Base-by-base conservation (phyloP, 2,888 invertebrate genomes). In the Acanthosepion lycidas region DNA sequence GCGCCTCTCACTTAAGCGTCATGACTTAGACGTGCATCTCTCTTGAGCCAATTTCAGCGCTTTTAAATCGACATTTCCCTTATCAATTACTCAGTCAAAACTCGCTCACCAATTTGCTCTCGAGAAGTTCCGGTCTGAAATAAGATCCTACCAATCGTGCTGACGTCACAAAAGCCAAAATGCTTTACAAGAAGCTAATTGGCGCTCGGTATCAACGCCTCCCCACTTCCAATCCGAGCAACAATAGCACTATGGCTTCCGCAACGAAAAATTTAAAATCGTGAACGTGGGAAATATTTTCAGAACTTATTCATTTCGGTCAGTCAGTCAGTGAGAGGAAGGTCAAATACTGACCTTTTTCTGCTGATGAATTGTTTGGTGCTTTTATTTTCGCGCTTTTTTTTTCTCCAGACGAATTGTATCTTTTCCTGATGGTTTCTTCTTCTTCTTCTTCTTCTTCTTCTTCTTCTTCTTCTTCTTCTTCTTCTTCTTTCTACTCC, bases 121-220 rank as follows among this genome's bases (percentile, higher is more conserved):
- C 12, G 78, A n/a, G 78, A n/a, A 78, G 78, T 78, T 78, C 78
- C 78, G 78, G 78, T 78, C 15, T n/a, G n/a, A 78, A 78, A 78
- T n/a, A 78, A 78, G 78, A 78, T n/a, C 78, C n/a, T n/a, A 33
- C 78, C 78, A 78, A 78, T 78, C 78, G 78, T 18, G n/a, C 59
- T 78, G 78, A 78, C 78, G 78, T 78, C 78, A 78, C 78, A 78
- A 78, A 78, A 78, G 78, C n/a, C n/a, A 78, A n/a, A 78, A 78
- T 78, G n/a, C 12, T 78, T n/a, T n/a, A 78, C 12, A 18, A 78
- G 78, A 15, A 78, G n/a, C 78, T n/a, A n/a, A 33, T 78, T 78
- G n/a, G 78, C 78, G 5, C 78, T 15, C 59, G 23, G 23, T 23
- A 23, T 23, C 59, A 59, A 59, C 23, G 6, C 23, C 23, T 23